Evolutionary conservation across 1,140 invertebrate species (phyloP).

Genomic region (Cardiocondyla obscurior): DNA sequence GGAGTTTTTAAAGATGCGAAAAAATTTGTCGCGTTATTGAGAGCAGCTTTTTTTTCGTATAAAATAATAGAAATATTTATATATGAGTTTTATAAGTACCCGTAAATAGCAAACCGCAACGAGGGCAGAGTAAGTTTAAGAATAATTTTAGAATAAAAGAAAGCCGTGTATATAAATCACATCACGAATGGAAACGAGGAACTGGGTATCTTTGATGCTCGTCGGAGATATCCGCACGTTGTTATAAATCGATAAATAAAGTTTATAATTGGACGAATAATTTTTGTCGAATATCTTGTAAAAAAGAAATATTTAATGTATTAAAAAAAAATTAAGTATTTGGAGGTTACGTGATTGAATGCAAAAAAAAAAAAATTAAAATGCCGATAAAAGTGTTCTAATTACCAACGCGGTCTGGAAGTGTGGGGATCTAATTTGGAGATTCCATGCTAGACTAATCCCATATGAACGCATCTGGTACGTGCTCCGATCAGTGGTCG

Average conservation of each 20-base stretch:
- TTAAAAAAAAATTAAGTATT: no score
- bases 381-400: no score
- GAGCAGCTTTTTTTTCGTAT: not conserved
- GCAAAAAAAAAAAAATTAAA: no score
- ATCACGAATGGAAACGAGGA: not conserved
- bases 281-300: not conserved
- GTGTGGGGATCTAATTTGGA: no score
- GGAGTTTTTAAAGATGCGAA: not conserved
- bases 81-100: not conserved
- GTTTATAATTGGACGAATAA: not conserved
- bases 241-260: conserved; percentile 20
- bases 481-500: no score
- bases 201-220: not conserved
- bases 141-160: not conserved
- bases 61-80: conserved; percentile 4
- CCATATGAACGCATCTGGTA: no score
- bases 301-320: not conserved
- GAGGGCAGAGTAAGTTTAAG: not conserved
- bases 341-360: no score
- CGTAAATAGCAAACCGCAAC: not conserved
- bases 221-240: not conserved
- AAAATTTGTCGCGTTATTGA: not conserved
- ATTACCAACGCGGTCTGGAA: no score
- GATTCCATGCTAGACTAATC: no score
- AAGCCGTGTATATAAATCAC: not conserved